Percentiles rank a stretch among this genome's conserved stretches.
Conservation (phyloP, 2,113 vertebrate species). For the Glaucidium brasilianum region DNA sequence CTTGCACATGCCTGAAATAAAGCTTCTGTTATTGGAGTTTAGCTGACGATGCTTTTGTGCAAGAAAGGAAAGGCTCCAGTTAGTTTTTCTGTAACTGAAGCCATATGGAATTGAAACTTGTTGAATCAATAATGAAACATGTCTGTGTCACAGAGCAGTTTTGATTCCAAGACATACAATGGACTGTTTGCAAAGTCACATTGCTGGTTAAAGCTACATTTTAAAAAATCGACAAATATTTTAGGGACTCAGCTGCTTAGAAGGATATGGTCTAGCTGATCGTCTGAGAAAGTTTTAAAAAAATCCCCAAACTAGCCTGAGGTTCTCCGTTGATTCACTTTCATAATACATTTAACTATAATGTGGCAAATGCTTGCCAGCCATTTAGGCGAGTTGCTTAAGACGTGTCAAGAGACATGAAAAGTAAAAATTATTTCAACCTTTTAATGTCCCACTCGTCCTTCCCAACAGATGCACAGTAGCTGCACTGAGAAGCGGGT, state of each 20-base stretch:
- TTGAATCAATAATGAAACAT: constrained; percentile 52
- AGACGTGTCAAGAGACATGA: background rate
- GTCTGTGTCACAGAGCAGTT: constrained; percentile 29
- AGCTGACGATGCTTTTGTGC: constrained; percentile 44
- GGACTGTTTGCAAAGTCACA: constrained; percentile 38
- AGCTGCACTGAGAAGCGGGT: background rate
- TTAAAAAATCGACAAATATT: background rate
- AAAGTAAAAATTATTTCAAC: background rate
- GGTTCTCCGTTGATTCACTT: background rate
- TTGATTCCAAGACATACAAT: constrained; percentile 31
- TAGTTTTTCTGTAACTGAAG: constrained; percentile 45
- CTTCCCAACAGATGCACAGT: background rate
- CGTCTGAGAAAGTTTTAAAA: background rate
- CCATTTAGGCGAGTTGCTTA: background rate
- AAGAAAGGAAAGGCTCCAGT: constrained; percentile 27
- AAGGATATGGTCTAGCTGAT: background rate
- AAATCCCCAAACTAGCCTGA: background rate
- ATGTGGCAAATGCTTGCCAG: background rate
- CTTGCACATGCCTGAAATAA: constrained; percentile 23
- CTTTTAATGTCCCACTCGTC: background rate
- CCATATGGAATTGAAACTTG: constrained; percentile 49
- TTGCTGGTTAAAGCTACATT: background rate
- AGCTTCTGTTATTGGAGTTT: constrained; percentile 18
- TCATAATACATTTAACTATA: background rate
- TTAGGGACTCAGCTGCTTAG: background rate